Base-by-base conservation (phyloP, 1,140 invertebrate species). In the Atta cephalotes region DNA sequence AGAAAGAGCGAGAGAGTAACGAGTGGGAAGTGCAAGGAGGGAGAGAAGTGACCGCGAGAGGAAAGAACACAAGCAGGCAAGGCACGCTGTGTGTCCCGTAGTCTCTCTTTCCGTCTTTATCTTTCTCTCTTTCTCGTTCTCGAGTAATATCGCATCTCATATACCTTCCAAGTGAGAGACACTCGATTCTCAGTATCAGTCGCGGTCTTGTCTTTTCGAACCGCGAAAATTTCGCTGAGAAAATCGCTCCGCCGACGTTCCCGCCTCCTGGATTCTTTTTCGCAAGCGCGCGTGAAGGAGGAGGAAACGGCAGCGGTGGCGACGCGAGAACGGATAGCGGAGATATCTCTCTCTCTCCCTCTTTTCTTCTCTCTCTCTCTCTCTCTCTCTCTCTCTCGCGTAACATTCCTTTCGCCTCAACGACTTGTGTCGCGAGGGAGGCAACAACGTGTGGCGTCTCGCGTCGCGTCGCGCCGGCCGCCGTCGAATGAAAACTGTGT, bases 391-490 rank as follows among this genome's bases (percentile, higher is more conserved):
- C 7, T 87, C 70, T 84, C 79, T 87, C 88, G 88, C 90, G 90
- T 92, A 93, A 93, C 91, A 92, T 93, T 93, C 92, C 92, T 93
- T 93, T 93, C 92, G 89, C 91, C 88, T 89, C 77, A 71, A 63
- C 77, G 88, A 77, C 56, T 85, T 77, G 63, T 85, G 63, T 85
- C 74, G 74, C 72, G 72, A 89, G 58, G 60, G 39, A 87, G 78
- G 62, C 68, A 71, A 49, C 68, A 71, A 58, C 31, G 49, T 77
- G 76, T 58, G 4, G 56, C 56, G 76, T 58, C 76, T 49, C 28
- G 28, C 45, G 28, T 21, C 68, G 68, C 80, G 85, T 21, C 53
- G 71, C 82, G 68, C 62, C 58, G 60, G 80, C 53, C 49, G 63
- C 39, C 49, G 35, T 78, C 63, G 82, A 62, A 85, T 77, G 86